phyloP scores from a whole-genome alignment of 2,888 invertebrate genomes.

The Cephalotes varians region DNA sequence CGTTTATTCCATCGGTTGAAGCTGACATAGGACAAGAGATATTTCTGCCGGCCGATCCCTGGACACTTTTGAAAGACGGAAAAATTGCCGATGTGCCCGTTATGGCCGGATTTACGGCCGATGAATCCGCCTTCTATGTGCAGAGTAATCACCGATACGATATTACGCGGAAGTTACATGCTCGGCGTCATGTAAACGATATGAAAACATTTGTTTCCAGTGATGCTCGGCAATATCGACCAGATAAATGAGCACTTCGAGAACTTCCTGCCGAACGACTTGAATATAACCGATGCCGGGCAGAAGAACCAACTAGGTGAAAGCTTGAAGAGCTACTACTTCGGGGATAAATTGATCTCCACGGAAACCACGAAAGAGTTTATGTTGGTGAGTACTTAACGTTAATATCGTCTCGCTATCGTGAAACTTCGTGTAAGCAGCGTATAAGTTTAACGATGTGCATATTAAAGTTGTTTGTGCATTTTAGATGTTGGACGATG shows the following conservation, averaged over 20 bases:
- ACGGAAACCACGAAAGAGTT: conserved; percentile 69
- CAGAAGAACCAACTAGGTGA: conserved; percentile 71
- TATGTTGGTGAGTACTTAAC: conserved; percentile 50
- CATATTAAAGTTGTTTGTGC: conserved; percentile 41
- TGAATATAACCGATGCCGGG: conserved; percentile 79
- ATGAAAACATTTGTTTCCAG: conserved; percentile 59
- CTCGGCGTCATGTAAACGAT: conserved; percentile 27
- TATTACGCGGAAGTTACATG: conserved; percentile 18
- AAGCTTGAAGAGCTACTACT: conserved; percentile 78
- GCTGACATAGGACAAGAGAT: conserved; percentile 79
- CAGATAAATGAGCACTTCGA: conserved; percentile 79
- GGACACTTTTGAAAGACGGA: conserved; percentile 80
- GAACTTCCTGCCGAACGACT: conserved; percentile 77
- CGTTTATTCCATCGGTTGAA: conserved; percentile 80
- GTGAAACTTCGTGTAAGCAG: conserved; percentile 22
- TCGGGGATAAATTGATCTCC: conserved; percentile 78
- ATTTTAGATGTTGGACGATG: conserved; percentile 78
- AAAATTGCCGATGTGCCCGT: conserved; percentile 80
- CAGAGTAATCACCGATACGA: conserved; percentile 66
- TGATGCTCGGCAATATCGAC: conserved; percentile 73
- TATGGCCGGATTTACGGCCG: conserved; percentile 75
- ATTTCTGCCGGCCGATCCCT: conserved; percentile 80
- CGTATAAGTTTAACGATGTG: conserved; percentile 19
- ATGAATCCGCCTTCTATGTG: conserved; percentile 76
- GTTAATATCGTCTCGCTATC: conserved; percentile 32